These are phyloP conservation scores for Spisula solida DNA, from an alignment of 2,888 invertebrate genomes.

Conservation along the genomic window DNA sequence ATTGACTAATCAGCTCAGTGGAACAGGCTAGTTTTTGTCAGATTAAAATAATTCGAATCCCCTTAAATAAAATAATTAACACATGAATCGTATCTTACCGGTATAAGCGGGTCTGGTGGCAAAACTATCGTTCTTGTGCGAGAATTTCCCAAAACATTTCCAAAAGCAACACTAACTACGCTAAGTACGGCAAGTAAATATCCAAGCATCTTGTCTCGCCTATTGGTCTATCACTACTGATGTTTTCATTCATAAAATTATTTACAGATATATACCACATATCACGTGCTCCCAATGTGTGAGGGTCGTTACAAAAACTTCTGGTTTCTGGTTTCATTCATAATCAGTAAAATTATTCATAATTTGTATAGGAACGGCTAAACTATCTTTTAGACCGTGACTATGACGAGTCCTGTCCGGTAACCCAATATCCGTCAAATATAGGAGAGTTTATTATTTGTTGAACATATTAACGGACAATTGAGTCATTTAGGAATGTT, in stretches of 20 bases:
- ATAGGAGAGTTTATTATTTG: background rate
- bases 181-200: background rate
- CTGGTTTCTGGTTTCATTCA: background rate
- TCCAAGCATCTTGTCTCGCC: constrained; percentile 12
- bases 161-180: background rate
- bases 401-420: background rate
- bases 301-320: constrained; percentile 30
- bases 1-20: no score
- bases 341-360: background rate
- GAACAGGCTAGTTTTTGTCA: background rate
- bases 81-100: constrained; percentile 48
- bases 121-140: constrained; percentile 24
- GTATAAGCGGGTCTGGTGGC: constrained; percentile 37
- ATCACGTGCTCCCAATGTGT: constrained; percentile 22
- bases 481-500: background rate
- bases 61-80: no score
- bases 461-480: background rate
- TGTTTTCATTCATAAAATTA: constrained; percentile 57
- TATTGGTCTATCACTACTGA: background rate
- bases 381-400: background rate
- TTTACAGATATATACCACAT: constrained; percentile 17
- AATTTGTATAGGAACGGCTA: background rate
- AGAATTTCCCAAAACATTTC: constrained; percentile 5
- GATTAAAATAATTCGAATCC: no score
- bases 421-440: background rate